Percentiles rank a stretch among this genome's conserved stretches.
These are phyloP conservation scores for Sandelia bainsii DNA, from an alignment of 2,797 vertebrate genomes.

Conservation along the genomic window DNA sequence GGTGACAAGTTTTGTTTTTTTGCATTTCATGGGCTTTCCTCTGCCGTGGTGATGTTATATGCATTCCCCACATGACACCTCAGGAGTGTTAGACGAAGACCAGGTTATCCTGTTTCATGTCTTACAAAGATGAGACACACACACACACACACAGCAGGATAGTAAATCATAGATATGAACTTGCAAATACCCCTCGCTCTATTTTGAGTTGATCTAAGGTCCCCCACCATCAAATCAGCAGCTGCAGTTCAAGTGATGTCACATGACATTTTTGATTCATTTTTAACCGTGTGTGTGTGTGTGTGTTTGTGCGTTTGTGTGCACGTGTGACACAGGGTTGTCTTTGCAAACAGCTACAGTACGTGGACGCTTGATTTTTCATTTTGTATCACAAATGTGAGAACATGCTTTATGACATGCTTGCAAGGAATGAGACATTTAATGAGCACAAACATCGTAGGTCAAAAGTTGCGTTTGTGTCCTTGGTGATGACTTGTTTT, in stretches of 20 bases:
- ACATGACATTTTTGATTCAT: conserved; percentile 9
- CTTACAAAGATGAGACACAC: conserved; percentile 5
- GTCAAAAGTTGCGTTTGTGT: conserved; percentile 29
- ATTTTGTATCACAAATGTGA: background rate
- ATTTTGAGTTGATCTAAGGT: conserved; percentile 64
- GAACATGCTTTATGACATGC: conserved; percentile 5
- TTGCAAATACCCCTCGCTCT: conserved; percentile 49
- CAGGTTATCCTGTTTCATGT: conserved; percentile 39
- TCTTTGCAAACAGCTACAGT: background rate
- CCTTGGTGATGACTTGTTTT: conserved; percentile 54
- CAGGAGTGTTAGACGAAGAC: conserved; percentile 19
- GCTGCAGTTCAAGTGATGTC: conserved; percentile 63
- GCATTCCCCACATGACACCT: conserved; percentile 51
- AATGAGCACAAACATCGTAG: conserved; percentile 3
- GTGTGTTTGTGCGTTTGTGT: background rate
- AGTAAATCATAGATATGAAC: conserved; percentile 22
- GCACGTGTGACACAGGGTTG: background rate
- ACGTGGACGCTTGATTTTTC: background rate
- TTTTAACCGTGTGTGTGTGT: background rate
- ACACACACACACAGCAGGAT: conserved; percentile 14
- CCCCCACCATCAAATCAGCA: conserved; percentile 19
- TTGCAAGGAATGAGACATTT: background rate
- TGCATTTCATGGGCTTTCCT: conserved; percentile 37
- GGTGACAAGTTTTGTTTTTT: conserved; percentile 21
- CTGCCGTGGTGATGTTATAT: conserved; percentile 32